These are phyloP conservation scores for Bucorvus abyssinicus DNA, from an alignment of 2,797 vertebrate species.

Conservation along the genomic window DNA sequence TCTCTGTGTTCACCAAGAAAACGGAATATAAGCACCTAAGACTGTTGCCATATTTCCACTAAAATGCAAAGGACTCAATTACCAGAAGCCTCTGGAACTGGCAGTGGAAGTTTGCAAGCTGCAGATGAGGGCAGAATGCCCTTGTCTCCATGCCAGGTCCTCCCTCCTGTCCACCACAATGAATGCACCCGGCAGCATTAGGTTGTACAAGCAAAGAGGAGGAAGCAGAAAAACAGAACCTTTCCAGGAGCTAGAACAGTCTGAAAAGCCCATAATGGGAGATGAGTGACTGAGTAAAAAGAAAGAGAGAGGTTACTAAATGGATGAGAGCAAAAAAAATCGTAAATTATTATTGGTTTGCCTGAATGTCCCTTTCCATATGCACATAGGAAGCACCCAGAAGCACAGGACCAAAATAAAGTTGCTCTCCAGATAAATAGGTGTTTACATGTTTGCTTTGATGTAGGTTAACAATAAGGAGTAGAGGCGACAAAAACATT, in stretches of 20 bases:
- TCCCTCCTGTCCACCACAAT: background rate
- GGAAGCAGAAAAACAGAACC: background rate
- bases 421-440: background rate
- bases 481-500: constrained; percentile 8
- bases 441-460: constrained; percentile 20
- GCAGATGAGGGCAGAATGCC: background rate
- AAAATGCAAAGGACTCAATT: background rate
- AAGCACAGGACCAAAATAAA: constrained; percentile 10
- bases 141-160: background rate
- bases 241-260: background rate
- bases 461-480: background rate
- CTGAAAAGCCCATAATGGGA: background rate
- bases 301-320: background rate
- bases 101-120: background rate
- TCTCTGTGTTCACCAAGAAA: background rate
- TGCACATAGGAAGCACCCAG: background rate
- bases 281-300: background rate
- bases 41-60: background rate
- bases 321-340: background rate
- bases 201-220: background rate
- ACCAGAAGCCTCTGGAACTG: background rate
- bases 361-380: background rate
- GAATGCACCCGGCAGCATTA: background rate
- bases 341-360: background rate
- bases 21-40: background rate